Percentiles rank a stretch among this genome's conserved stretches.
These are phyloP conservation scores for Turnix velox DNA, from an alignment of 2,113 vertebrate species.

Conservation along the genomic window DNA sequence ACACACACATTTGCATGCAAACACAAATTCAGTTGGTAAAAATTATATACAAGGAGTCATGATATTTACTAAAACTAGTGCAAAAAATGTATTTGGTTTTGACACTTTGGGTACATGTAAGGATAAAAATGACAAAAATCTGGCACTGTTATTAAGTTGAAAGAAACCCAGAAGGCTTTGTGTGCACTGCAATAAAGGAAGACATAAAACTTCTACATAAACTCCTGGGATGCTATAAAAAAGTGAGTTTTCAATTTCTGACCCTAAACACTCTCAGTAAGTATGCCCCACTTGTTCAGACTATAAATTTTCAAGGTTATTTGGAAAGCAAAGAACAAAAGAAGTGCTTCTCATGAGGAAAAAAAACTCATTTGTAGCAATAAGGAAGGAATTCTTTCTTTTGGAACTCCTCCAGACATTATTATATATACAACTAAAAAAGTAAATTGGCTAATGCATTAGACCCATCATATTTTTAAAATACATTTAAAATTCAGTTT, in stretches of 20 bases:
- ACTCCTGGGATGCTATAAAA: slow-evolving; percentile 38
- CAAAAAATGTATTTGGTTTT: not conserved
- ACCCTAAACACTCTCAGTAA: slow-evolving; percentile 3
- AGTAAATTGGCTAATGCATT: not conserved
- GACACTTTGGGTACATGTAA: not conserved
- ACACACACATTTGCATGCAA: rapidly evolving
- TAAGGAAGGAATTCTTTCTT: not conserved
- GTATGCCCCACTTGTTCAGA: not conserved
- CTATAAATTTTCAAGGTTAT: slow-evolving; percentile 53
- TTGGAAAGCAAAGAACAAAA: slow-evolving; percentile 19
- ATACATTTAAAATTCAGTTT: not conserved
- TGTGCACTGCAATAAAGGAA: slow-evolving; percentile 7
- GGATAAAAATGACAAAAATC: not conserved
- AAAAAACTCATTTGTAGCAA: not conserved
- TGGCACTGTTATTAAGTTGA: not conserved
- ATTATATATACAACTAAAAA: not conserved
- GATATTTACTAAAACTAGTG: not conserved
- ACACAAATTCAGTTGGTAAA: not conserved
- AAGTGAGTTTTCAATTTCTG: not conserved
- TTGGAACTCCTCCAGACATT: not conserved
- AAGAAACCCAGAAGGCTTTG: not conserved
- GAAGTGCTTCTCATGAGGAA: not conserved
- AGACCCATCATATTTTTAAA: not conserved
- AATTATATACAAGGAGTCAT: not conserved
- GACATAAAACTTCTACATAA: slow-evolving; percentile 24